A percentile compares a stretch with the other conserved stretches of the same genome.
These are phyloP conservation scores for Trissolcus japonicus DNA, from an alignment of 2,888 invertebrate genomes.

Conservation along the genomic window DNA sequence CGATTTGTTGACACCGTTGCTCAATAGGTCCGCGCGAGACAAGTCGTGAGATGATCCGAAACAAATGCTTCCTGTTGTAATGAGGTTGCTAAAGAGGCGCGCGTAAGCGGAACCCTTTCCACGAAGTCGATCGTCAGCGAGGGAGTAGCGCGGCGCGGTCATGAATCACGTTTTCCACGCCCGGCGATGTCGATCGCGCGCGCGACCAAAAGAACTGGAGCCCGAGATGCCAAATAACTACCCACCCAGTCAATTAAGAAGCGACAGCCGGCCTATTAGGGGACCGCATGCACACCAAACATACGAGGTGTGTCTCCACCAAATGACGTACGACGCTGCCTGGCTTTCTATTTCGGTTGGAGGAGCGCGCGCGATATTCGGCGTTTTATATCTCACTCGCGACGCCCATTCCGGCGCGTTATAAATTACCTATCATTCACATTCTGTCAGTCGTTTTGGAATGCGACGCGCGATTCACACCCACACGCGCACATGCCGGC, in stretches of 20 bases:
- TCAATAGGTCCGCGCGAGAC: constrained; percentile 31
- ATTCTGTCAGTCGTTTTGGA: constrained; percentile 66
- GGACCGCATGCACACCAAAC: constrained; percentile 62
- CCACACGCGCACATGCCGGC: constrained; percentile 44
- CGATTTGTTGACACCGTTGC: constrained; percentile 45
- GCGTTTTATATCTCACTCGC: constrained; percentile 44
- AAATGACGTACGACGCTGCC: constrained; percentile 71
- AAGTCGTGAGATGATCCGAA: constrained; percentile 29
- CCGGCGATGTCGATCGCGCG: constrained; percentile 37
- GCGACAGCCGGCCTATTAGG: constrained; percentile 73
- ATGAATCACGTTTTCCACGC: constrained; percentile 56
- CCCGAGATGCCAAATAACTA: constrained; percentile 58
- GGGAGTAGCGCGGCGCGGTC: constrained; percentile 24
- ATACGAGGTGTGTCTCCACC: constrained; percentile 62
- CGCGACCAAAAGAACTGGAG: neutral
- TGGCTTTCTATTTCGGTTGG: constrained; percentile 69
- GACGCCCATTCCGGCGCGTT: constrained; percentile 60
- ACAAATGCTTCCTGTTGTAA: constrained; percentile 54
- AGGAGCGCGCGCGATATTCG: constrained; percentile 74
- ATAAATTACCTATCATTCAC: constrained; percentile 75
- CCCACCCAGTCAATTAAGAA: constrained; percentile 74
- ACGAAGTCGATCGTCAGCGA: constrained; percentile 36
- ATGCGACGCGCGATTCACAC: constrained; percentile 51
- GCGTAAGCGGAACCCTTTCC: constrained; percentile 25
- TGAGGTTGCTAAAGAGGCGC: constrained; percentile 49